Evolutionary conservation across 2,113 vertebrate genomes (phyloP).

Genomic region (Mus spicilegus): DNA sequence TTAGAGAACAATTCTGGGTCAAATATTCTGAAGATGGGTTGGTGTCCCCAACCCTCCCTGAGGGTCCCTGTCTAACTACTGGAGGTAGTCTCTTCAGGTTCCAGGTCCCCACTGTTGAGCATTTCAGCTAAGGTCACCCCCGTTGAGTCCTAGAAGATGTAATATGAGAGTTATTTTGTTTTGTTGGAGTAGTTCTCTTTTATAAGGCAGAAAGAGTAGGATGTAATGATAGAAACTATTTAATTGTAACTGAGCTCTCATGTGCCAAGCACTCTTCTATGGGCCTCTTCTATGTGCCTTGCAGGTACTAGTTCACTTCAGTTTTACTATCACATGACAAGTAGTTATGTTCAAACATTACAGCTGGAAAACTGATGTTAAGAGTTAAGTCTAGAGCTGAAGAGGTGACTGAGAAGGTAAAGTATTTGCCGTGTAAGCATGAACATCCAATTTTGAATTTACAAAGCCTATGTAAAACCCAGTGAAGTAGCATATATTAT

Average conservation of each 20-base stretch:
- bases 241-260: background rate
- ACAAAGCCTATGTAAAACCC: background rate
- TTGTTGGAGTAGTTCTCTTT: background rate
- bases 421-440: too few species aligned
- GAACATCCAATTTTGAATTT: background rate
- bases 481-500: background rate
- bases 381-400: background rate
- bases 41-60: too few species aligned
- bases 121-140: too few species aligned
- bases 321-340: background rate
- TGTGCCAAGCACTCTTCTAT: background rate
- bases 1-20: too few species aligned
- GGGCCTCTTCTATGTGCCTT: too few species aligned
- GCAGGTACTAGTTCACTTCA: background rate
- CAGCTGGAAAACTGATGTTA: background rate
- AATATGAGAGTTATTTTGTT: background rate
- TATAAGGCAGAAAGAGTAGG: background rate
- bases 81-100: too few species aligned
- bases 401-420: background rate
- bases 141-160: too few species aligned
- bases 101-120: too few species aligned
- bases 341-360: background rate
- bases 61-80: too few species aligned
- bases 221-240: background rate
- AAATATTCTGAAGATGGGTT: too few species aligned